These are phyloP conservation scores for Yoshiicerus persimilis DNA, from an alignment of 1,140 invertebrate genomes.

Conservation along the genomic window DNA sequence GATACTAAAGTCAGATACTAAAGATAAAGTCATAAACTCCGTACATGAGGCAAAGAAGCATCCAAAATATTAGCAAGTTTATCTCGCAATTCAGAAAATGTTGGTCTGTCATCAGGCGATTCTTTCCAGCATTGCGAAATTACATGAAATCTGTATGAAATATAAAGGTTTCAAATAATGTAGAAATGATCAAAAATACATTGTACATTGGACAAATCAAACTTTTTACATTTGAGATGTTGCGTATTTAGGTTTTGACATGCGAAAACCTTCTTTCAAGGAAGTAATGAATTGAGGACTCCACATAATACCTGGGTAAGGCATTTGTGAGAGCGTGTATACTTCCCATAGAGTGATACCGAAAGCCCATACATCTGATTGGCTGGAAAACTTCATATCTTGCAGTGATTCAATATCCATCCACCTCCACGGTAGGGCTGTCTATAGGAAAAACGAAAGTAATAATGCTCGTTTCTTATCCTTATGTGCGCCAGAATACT, in stretches of 20 bases:
- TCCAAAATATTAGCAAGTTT: background rate
- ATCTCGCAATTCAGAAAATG: background rate
- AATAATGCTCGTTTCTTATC: no score
- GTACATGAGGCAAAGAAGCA: background rate
- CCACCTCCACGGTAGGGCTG: slow-evolving; percentile 56
- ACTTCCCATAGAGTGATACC: slow-evolving; percentile 57
- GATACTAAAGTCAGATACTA: background rate
- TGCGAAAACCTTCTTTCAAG: slow-evolving; percentile 56
- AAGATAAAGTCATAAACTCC: background rate
- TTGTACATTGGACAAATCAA: background rate
- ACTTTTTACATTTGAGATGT: background rate
- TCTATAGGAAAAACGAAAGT: background rate
- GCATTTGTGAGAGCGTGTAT: slow-evolving; percentile 54
- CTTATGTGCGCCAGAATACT: background rate
- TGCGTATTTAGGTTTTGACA: slow-evolving; percentile 53
- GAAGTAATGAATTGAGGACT: slow-evolving; percentile 56
- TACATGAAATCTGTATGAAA: background rate
- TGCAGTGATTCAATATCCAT: slow-evolving; percentile 58
- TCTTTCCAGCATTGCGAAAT: background rate
- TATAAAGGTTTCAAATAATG: background rate
- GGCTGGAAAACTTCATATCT: slow-evolving; percentile 55
- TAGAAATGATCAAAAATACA: background rate
- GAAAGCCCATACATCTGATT: slow-evolving; percentile 59
- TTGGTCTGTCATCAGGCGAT: background rate
- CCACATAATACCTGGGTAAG: slow-evolving; percentile 56